These are phyloP conservation scores for Pardalotus punctatus DNA, from an alignment of 2,113 vertebrate species.

Conservation along the genomic window DNA sequence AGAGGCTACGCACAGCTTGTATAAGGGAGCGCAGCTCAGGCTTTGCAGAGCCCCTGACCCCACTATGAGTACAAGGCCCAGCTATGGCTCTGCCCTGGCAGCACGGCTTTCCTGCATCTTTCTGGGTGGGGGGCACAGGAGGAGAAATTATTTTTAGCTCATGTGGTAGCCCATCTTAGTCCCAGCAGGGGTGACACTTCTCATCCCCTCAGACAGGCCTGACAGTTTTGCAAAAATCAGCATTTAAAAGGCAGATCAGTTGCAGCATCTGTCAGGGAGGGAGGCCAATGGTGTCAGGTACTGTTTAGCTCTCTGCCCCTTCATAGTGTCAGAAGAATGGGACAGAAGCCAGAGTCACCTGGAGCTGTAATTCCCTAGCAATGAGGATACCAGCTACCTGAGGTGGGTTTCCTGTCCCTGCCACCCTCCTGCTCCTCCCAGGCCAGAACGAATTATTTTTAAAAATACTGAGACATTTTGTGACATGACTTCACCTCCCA, in stretches of 20 bases:
- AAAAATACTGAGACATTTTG: neutral
- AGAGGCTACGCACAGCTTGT: neutral
- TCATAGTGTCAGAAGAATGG: neutral
- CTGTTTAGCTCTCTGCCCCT: neutral
- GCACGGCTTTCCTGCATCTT: neutral
- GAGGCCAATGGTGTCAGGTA: neutral
- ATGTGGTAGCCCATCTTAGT: neutral
- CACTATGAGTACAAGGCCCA: rapidly evolving
- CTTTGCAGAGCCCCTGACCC: neutral
- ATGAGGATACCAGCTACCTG: neutral
- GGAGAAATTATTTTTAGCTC: neutral
- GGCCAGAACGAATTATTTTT: neutral
- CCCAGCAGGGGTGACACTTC: neutral
- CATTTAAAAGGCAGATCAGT: neutral
- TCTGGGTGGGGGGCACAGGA: neutral
- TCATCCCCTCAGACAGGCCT: neutral
- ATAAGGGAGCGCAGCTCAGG: rapidly evolving
- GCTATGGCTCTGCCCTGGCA: neutral
- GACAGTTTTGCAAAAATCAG: neutral
- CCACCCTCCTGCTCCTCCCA: neutral
- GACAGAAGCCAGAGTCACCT: neutral
- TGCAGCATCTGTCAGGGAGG: neutral
- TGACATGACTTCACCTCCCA: neutral
- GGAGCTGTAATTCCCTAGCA: neutral
- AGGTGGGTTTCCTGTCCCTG: neutral